Base-by-base conservation (phyloP, 2,113 vertebrate genomes). In the Gadus chalcogrammus region DNA sequence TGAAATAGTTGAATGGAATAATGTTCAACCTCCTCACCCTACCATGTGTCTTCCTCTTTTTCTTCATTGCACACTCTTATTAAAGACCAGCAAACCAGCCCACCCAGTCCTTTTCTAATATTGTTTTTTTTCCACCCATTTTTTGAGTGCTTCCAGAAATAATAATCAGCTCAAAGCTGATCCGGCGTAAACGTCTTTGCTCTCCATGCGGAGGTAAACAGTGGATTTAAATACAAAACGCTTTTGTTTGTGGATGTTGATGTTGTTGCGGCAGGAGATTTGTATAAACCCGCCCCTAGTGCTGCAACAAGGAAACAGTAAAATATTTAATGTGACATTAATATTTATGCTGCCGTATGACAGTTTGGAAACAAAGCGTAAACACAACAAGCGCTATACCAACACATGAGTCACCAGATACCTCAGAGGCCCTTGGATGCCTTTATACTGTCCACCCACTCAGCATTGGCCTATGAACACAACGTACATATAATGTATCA, bases 121-220 rank as follows among this genome's bases (percentile, higher is more conserved):
- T 67, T 64, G 61, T 53, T 61, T 68, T 65, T 27, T 56, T 77
- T 63, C 53, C 68, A 72, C 72, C 62, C 71, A 56, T 56, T 56
- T 17, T 15, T 56, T 15, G 1, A 2, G 55, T 17, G 15, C 55
- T 58, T n/a, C 55, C 55, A 58, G n/a, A 58, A 58, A 66, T 74
- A 74, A 79, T 74, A 74, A 79, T 72, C 71, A 70, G 69, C 70
- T 76, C 69, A 66, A 77, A 71, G 73, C 62, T 79, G 68, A 64
- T n/a, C 60, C 69, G 70, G 69, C 65, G 38, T 65, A 68, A 79
- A 76, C 42, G 12, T 74, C 20, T 11, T 63, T 75, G 68, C 52
- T 60, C 55, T 81, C 79, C 72, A 72, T 78, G 82, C 77, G 76
- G 73, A 77, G 69, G 67, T 77, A 83, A 82, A 71, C 60, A 73